These are phyloP conservation scores for Chironex yamaguchii DNA, from an alignment of 30 jellyfish, hydroid and myxozoan genomes.

Conservation along the genomic window DNA sequence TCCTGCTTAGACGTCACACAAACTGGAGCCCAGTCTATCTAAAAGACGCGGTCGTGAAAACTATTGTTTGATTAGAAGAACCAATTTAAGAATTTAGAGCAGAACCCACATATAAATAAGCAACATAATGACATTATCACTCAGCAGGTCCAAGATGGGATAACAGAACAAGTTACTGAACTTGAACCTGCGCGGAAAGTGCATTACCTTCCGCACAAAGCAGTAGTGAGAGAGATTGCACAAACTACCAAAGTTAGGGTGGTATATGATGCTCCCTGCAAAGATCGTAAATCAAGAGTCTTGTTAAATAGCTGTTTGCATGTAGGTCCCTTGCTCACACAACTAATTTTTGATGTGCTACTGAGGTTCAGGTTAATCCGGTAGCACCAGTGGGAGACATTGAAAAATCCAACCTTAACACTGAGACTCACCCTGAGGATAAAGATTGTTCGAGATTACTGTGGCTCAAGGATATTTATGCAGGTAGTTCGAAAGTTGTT, in stretches of 20 bases:
- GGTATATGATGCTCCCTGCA: conserved; percentile 54
- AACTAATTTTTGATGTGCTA: conserved; percentile 33
- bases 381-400: conserved; percentile 51
- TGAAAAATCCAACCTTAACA: conserved; percentile 31
- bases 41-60: too few species aligned
- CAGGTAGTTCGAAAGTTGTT: conserved; percentile 7
- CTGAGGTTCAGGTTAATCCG: conserved; percentile 38
- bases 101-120: conserved; percentile 18
- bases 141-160: conserved; percentile 25
- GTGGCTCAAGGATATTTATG: conserved; percentile 51
- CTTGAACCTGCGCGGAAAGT: conserved; percentile 21
- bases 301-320: conserved; percentile 25
- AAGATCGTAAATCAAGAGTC: conserved; percentile 26
- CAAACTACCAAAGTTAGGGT: conserved; percentile 56
- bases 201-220: conserved; percentile 44
- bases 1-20: too few species aligned
- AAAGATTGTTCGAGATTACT: conserved; percentile 49
- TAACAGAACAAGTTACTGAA: conserved; percentile 43
- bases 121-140: conserved; percentile 22
- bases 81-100: conserved; percentile 44
- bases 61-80: too few species aligned
- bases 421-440: conserved; percentile 41
- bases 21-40: too few species aligned
- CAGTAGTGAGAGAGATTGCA: conserved; percentile 40
- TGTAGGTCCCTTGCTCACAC: conserved; percentile 47